Evolutionary conservation across 2,888 invertebrate genomes (phyloP).

Genomic region (Limulus polyphemus): DNA sequence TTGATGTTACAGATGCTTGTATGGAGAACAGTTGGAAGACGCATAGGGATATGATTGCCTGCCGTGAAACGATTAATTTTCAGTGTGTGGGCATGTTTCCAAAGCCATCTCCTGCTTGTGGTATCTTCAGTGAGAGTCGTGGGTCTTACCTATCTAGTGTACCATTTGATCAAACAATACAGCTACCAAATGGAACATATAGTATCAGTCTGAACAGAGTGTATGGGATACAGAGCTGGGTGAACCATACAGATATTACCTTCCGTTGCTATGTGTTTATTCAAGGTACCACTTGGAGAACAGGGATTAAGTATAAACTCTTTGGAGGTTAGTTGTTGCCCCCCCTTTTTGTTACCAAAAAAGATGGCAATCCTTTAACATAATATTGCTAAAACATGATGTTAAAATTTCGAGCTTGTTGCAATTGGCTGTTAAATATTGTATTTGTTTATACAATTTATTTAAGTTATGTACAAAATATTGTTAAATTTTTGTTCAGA

Average conservation of each 20-base stretch:
- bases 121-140: conserved; percentile 22
- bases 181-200: conserved; percentile 23
- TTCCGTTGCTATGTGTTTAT: conserved; percentile 26
- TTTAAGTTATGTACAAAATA: no score
- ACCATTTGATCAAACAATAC: conserved; percentile 23
- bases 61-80: conserved; percentile 24
- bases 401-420: no score
- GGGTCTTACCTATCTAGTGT: conserved; percentile 18
- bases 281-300: conserved; percentile 26
- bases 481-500: no score
- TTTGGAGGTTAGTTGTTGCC: conserved; percentile 21
- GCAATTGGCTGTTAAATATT: no score
- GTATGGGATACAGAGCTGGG: conserved; percentile 22
- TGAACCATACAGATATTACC: conserved; percentile 22
- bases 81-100: conserved; percentile 27
- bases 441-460: no score
- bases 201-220: conserved; percentile 22
- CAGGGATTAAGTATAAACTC: conserved; percentile 24
- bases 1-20: conserved; percentile 21
- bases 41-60: conserved; percentile 25
- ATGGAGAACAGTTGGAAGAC: conserved; percentile 25
- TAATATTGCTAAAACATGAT: no score
- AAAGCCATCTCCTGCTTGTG: conserved; percentile 27
- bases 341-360: no score
- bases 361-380: no score